phyloP scores from a whole-genome alignment of 2,888 invertebrate genomes.

The Maniola hyperantus region DNA sequence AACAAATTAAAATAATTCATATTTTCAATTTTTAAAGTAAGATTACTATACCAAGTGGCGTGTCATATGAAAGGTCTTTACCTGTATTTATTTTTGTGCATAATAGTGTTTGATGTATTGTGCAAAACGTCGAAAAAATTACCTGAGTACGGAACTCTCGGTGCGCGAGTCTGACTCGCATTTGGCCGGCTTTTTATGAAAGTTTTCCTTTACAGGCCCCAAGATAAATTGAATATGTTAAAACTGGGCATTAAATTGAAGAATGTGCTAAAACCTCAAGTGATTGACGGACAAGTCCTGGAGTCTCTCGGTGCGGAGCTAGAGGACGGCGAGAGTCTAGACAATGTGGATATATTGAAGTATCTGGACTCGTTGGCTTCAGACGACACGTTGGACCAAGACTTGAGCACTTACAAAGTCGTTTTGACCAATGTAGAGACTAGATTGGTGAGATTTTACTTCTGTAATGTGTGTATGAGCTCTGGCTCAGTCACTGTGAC shows the following conservation, averaged over 20 bases:
- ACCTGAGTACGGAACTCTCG: no score
- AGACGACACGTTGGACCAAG: conserved; percentile 68
- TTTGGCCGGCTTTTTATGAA: no score
- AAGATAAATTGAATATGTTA: conserved; percentile 60
- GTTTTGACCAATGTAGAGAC: conserved; percentile 72
- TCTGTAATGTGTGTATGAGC: no score
- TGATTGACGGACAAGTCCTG: conserved; percentile 76
- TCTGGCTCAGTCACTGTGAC: no score
- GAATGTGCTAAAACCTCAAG: conserved; percentile 82
- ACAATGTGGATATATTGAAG: conserved; percentile 67
- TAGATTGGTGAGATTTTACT: conserved; percentile 55
- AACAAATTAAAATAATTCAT: no score
- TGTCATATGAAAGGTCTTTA: no score
- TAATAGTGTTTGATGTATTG: no score
- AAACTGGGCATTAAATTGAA: conserved; percentile 84
- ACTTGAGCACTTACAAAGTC: conserved; percentile 68
- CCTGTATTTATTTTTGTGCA: no score
- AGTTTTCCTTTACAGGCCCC: conserved; percentile 50
- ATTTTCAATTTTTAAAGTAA: no score
- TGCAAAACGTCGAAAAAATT: no score
- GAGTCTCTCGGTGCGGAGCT: conserved; percentile 56
- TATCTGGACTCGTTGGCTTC: conserved; percentile 70
- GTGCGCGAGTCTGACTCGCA: no score
- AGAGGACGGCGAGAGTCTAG: conserved; percentile 55
- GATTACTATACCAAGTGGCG: no score